Conservation (phyloP, 2,797 vertebrate species). For the Mormyrops attenuatus region DNA sequence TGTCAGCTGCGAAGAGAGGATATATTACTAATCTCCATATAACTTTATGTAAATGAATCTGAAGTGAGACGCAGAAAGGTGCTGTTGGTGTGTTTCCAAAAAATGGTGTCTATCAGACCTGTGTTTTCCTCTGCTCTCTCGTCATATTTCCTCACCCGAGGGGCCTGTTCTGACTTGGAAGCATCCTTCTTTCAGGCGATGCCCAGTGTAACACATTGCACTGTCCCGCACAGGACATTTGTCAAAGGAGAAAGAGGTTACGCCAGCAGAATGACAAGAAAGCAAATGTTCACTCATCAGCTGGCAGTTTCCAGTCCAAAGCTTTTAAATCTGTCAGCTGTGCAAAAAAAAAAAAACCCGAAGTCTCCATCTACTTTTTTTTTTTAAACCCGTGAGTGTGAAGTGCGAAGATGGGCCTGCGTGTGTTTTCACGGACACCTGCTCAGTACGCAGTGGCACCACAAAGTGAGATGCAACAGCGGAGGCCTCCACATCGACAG, state of each 20-base stretch:
- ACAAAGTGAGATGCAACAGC: neutral
- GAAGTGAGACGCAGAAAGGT: neutral
- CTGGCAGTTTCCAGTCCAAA: neutral
- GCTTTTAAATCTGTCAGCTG: neutral
- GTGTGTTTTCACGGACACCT: neutral
- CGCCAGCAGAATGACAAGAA: neutral
- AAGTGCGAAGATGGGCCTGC: neutral
- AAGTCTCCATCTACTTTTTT: neutral
- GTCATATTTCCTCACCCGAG: neutral
- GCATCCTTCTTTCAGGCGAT: neutral
- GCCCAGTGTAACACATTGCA: neutral
- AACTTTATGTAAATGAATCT: neutral
- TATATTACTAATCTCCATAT: neutral
- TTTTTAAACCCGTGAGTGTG: neutral
- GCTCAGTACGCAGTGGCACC: neutral
- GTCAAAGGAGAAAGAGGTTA: neutral
- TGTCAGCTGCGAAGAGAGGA: neutral
- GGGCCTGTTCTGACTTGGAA: neutral
- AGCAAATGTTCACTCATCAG: neutral
- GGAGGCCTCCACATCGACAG: slow-evolving; percentile 15
- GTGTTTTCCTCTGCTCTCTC: neutral
- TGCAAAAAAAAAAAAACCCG: neutral
- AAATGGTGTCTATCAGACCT: neutral
- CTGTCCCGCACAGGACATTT: neutral
- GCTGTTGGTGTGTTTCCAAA: neutral